Evolutionary conservation across 1,140 invertebrate genomes (phyloP).

Genomic region (Drosophila biarmipes): DNA sequence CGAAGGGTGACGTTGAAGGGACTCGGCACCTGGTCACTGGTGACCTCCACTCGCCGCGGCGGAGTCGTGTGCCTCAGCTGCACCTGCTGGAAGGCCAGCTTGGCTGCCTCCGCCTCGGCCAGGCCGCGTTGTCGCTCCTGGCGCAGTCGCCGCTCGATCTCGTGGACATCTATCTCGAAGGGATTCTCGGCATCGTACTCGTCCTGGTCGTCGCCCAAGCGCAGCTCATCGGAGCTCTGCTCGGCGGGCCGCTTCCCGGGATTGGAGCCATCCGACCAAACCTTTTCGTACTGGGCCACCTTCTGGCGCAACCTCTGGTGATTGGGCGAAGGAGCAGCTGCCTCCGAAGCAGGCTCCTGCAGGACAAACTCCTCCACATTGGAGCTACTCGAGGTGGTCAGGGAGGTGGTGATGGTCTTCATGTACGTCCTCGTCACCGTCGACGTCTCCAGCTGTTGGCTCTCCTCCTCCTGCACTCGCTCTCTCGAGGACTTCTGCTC

Average conservation of each 20-base stretch:
- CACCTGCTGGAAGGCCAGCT: constrained; percentile 86
- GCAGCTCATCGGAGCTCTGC: constrained; percentile 57
- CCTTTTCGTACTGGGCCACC: constrained; percentile 91
- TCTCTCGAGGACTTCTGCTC: constrained; percentile 50
- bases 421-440: constrained; percentile 78
- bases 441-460: constrained; percentile 76
- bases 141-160: constrained; percentile 86
- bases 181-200: constrained; percentile 79
- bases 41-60: constrained; percentile 70
- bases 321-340: constrained; percentile 82
- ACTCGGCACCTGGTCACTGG: constrained; percentile 64
- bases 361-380: constrained; percentile 41
- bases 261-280: constrained; percentile 86
- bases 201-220: constrained; percentile 49
- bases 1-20: constrained; percentile 78
- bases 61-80: constrained; percentile 86
- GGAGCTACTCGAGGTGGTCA: constrained; percentile 61
- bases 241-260: constrained; percentile 60
- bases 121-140: constrained; percentile 86
- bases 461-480: constrained; percentile 36
- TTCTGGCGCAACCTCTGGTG: constrained; percentile 88
- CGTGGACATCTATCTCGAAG: constrained; percentile 86
- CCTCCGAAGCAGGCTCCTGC: constrained; percentile 1
- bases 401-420: constrained; percentile 73
- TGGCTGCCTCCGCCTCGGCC: constrained; percentile 85